Evolutionary conservation across 2,888 invertebrate species (phyloP).

Genomic region (Parochlus steinenii): DNA sequence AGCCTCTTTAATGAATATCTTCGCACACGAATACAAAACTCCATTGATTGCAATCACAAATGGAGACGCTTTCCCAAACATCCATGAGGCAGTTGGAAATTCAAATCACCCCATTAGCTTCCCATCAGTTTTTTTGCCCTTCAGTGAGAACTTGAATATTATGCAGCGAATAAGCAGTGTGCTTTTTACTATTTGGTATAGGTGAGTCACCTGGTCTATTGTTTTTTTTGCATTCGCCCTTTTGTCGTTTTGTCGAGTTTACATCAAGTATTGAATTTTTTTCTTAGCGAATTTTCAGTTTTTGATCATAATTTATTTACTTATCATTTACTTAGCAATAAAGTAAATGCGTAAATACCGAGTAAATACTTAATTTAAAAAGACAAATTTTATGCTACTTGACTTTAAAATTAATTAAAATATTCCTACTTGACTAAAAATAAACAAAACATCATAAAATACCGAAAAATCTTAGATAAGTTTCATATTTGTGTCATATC

Average conservation of each 20-base stretch:
- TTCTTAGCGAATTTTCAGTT: neutral
- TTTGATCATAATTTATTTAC: neutral
- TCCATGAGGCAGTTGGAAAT: conserved; percentile 35
- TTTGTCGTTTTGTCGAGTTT: too few relatives aligned
- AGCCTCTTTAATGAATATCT: conserved; percentile 32
- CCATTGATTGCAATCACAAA: conserved; percentile 37
- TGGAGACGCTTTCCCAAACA: conserved; percentile 32
- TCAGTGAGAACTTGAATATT: conserved; percentile 28
- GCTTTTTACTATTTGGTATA: conserved; percentile 17
- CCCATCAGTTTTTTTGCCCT: conserved; percentile 33
- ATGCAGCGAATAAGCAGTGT: conserved; percentile 23
- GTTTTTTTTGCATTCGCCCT: too few relatives aligned
- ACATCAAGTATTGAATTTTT: neutral
- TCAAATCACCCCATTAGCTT: conserved; percentile 35
- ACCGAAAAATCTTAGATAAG: too few relatives aligned
- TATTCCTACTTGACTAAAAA: too few relatives aligned
- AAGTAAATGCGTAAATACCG: too few relatives aligned
- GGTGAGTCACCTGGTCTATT: conserved; percentile 15
- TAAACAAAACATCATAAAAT: too few relatives aligned
- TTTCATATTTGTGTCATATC: too few relatives aligned
- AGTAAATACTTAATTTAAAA: too few relatives aligned
- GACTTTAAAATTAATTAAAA: too few relatives aligned
- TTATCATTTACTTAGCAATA: neutral
- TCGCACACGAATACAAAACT: conserved; percentile 35
- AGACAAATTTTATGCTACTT: too few relatives aligned